A percentile compares a stretch with the other conserved stretches of the same genome.
phyloP scores from a whole-genome alignment of 2,113 vertebrate genomes.

The Ciconia maguari region DNA sequence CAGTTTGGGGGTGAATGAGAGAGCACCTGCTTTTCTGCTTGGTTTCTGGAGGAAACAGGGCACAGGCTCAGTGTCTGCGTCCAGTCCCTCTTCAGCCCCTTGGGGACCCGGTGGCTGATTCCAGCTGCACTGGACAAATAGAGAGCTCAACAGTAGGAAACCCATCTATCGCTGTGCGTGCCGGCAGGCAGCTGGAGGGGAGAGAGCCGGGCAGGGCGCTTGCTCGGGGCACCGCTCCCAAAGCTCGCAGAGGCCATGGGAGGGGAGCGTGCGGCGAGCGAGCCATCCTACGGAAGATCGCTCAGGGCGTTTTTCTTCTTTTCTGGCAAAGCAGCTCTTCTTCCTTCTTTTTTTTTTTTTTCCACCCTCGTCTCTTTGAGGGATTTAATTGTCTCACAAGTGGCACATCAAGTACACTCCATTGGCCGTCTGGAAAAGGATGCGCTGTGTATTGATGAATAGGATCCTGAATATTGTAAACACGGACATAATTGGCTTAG shows the following conservation, averaged over 20 bases:
- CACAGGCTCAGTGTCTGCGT: not conserved
- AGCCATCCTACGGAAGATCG: not conserved
- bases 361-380: constrained; percentile 16
- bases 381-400: constrained; percentile 65
- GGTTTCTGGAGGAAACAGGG: not conserved
- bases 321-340: constrained; percentile 13
- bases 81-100: not conserved
- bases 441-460: not conserved
- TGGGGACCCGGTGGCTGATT: not conserved
- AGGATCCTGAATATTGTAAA: constrained; percentile 55
- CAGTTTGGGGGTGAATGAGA: not conserved
- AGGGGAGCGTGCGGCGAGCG: rapidly evolving
- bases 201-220: not conserved
- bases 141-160: not conserved
- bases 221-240: not conserved
- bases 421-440: constrained; percentile 24
- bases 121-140: not conserved
- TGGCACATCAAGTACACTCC: constrained; percentile 37
- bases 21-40: not conserved
- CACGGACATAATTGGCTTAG: constrained; percentile 23
- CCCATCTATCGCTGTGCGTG: not conserved
- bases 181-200: not conserved
- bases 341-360: not conserved
- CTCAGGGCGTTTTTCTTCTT: not conserved
- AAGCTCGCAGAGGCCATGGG: not conserved